phyloP scores from a whole-genome alignment of 1,140 invertebrate genomes.

The Venturia canescens region DNA sequence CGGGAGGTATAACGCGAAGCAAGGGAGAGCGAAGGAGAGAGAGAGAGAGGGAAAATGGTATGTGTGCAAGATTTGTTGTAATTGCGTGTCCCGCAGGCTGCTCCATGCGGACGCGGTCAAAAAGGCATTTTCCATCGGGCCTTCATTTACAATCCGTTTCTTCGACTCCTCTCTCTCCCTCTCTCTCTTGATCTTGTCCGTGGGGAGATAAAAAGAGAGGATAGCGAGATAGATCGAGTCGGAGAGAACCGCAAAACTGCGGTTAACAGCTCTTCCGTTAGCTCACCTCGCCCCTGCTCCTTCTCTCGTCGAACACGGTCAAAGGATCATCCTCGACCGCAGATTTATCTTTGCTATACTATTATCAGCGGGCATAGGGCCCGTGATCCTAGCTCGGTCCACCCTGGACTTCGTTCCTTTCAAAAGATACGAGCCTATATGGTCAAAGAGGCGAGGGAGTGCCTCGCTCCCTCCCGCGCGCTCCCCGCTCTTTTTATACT shows the following conservation, averaged over 20 bases:
- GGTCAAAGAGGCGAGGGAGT: conserved; percentile 20
- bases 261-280: conserved; percentile 44
- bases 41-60: neutral
- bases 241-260: conserved; percentile 35
- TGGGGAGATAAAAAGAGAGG: conserved; percentile 5
- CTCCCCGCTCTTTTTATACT: neutral
- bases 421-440: conserved; percentile 31
- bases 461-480: neutral
- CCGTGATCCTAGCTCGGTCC: neutral
- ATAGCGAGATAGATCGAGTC: conserved; percentile 1
- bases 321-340: conserved; percentile 49
- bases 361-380: conserved; percentile 32
- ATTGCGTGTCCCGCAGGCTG: conserved; percentile 39
- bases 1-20: neutral
- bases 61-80: conserved; percentile 25
- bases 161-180: neutral
- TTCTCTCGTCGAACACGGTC: conserved; percentile 51
- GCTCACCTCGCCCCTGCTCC: neutral
- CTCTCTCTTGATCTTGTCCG: neutral
- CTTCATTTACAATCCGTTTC: conserved; percentile 40
- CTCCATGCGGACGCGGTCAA: neutral
- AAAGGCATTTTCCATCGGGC: conserved; percentile 36
- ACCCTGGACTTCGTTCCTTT: neutral
- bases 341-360: conserved; percentile 46
- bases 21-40: too few species aligned